These are phyloP conservation scores for Leistus spinibarbis DNA, from an alignment of 2,888 invertebrate species.

Conservation along the genomic window DNA sequence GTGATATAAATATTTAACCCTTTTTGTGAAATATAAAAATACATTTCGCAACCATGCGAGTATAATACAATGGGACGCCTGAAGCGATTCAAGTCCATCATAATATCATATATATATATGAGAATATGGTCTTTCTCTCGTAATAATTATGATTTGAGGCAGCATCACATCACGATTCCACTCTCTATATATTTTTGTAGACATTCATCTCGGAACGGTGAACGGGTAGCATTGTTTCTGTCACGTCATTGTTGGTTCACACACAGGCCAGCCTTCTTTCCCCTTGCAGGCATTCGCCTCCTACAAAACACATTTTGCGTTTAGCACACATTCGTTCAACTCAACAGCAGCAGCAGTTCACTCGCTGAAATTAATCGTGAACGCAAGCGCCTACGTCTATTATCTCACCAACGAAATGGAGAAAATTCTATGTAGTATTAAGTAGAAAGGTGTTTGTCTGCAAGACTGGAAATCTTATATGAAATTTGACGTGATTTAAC, in stretches of 20 bases:
- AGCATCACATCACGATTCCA: neutral
- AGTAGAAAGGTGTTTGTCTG: neutral
- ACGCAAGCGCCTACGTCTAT: neutral
- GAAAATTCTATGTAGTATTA: neutral
- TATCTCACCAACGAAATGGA: neutral
- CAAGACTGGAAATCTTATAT: neutral
- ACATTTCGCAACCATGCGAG: neutral
- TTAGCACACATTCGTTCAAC: neutral
- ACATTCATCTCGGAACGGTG: slow-evolving; percentile 8
- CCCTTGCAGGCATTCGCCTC: neutral
- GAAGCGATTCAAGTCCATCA: neutral
- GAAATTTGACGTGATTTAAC: neutral
- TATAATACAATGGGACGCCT: neutral
- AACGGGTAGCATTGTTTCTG: neutral
- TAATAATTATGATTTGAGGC: neutral
- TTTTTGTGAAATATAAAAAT: neutral
- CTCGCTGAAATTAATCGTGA: slow-evolving; percentile 2
- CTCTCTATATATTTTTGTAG: neutral
- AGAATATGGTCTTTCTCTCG: neutral
- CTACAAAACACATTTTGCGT: neutral
- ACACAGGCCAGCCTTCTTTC: neutral
- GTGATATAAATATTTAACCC: neutral
- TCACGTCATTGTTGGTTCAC: slow-evolving; percentile 1
- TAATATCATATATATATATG: too few species aligned
- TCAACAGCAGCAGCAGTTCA: too few species aligned